Base-by-base conservation (phyloP, 2,797 vertebrate species). In the Alauda arvensis region DNA sequence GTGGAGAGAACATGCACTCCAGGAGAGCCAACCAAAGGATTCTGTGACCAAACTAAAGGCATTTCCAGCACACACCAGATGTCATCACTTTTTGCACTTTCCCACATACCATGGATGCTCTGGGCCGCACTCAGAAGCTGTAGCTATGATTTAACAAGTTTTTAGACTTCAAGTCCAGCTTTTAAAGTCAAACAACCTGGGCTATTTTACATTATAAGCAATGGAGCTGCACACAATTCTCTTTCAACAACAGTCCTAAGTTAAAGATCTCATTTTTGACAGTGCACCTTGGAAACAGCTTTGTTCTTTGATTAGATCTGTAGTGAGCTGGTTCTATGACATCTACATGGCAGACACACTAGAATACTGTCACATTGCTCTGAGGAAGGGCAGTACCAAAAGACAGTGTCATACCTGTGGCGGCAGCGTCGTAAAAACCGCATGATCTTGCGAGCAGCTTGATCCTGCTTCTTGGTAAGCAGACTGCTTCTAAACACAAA, bases 371-470 rank as follows among this genome's bases (percentile, higher is more conserved):
- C 24, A 39, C 46, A 65, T 3, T 62, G 79, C 53, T 77, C 76
- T 60, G 33, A 57, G 14, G 24, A 70, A 61, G 84, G 87, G 61
- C 80, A 65, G 62, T 14, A 91, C 62, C 70, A 85, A 65, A 49
- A 56, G 81, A 42, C 0, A 39, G 46, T 2, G 37, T 62, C 83
- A 77, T 96, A 99, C 99, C 99, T 99, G 98, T 99, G 99, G 94
- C 99, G 98, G 96, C 99, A 99, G 95, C 99, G 98, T 87, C 99
- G 98, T 83, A 99, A 98, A 96, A 99, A 99, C 96, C 99, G 98
- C 99, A 99, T 99, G 92, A 99, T 99, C 97, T 99, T 99, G 94
- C 99, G 99, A 96, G 99, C 99, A 96, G 99, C 99, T 97, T 99
- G 99, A 96, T 99, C 99, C 97, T 99, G 99, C 96, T 99, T 99